Evolutionary conservation across 2,113 vertebrate genomes (phyloP).

Genomic region (Trichechus manatus): DNA sequence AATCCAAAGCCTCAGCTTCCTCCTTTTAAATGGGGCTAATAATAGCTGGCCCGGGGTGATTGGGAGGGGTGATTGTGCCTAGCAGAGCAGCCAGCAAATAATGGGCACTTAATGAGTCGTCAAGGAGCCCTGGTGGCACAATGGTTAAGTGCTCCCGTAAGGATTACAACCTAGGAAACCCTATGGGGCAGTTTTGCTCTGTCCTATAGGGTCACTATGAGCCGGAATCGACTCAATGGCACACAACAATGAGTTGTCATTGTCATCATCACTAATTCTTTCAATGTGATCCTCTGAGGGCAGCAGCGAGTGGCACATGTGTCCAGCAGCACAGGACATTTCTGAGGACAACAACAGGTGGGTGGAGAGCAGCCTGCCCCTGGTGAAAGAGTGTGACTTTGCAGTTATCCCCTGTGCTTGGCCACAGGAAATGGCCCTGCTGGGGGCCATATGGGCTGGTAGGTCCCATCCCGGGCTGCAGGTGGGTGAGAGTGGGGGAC

Average conservation of each 20-base stretch:
- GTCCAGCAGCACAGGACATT: neutral
- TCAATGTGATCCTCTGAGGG: neutral
- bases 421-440: constrained; percentile 63
- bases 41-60: accelerated
- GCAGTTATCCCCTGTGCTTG: neutral
- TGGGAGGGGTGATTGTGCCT: neutral
- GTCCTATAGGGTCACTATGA: neutral
- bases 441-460: neutral
- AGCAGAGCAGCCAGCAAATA: neutral
- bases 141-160: neutral
- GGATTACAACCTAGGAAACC: too few species aligned
- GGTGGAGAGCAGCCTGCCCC: neutral
- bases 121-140: neutral
- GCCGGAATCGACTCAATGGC: neutral
- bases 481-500: neutral
- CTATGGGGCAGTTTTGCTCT: neutral
- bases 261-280: neutral
- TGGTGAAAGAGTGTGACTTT: neutral
- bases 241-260: neutral
- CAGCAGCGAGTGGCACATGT: neutral
- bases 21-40: neutral
- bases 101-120: neutral
- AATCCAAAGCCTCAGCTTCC: neutral
- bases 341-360: constrained; percentile 23
- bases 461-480: constrained; percentile 18